Conservation (phyloP, 2,113 vertebrate genomes). For the Turdus rufiventris region DNA sequence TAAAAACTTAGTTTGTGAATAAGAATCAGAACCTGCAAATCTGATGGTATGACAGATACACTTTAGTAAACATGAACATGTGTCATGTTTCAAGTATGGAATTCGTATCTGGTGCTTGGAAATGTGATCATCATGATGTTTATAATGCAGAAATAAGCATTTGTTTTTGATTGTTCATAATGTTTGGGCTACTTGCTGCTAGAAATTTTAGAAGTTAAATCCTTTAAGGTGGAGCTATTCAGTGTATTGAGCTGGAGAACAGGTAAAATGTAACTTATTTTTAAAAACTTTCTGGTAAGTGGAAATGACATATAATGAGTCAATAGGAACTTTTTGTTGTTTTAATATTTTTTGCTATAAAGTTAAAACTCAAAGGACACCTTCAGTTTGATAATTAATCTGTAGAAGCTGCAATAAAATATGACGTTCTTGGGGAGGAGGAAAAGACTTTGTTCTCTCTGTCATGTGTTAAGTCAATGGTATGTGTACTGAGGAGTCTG, state of each 20-base stretch:
- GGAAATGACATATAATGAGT: not conserved
- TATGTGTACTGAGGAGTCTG: not conserved
- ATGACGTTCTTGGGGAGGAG: rapidly evolving
- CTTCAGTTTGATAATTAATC: not conserved
- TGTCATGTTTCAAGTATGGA: not conserved
- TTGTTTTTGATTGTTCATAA: not conserved
- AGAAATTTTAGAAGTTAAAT: not conserved
- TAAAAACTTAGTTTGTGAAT: not conserved
- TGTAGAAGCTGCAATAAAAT: not conserved
- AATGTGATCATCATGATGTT: not conserved
- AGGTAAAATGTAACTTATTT: not conserved
- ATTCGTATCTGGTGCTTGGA: not conserved
- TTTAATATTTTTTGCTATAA: not conserved
- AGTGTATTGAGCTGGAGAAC: not conserved
- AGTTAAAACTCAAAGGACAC: not conserved
- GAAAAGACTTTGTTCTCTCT: not conserved
- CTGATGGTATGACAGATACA: not conserved
- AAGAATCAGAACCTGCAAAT: not conserved
- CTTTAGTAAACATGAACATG: not conserved
- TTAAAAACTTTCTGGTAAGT: not conserved
- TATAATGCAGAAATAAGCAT: not conserved
- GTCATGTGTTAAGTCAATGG: not conserved
- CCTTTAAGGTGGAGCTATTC: not conserved
- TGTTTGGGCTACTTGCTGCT: not conserved
- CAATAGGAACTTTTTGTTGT: not conserved